A percentile compares a stretch with the other conserved stretches of the same genome.
Evolutionary conservation across 2,888 invertebrate genomes (phyloP).

Genomic region (Horisme vitalbata): DNA sequence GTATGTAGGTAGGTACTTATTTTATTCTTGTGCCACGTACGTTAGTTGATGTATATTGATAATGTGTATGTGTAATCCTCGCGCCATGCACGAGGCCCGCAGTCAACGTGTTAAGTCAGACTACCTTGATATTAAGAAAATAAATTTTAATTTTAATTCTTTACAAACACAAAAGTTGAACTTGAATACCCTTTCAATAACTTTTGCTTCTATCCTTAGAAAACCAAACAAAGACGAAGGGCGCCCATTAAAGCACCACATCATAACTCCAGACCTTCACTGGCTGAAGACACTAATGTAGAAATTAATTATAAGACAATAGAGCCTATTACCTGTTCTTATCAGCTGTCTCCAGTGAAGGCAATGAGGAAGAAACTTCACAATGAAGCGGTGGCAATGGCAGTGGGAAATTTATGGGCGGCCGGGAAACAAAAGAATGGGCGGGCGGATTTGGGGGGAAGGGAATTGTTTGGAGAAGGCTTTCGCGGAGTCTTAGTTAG

Average conservation of each 20-base stretch:
- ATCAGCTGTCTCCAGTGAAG: constrained; percentile 51
- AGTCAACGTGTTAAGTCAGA: too few relatives aligned
- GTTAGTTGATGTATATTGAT: too few relatives aligned
- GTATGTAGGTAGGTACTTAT: too few relatives aligned
- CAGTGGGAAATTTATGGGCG: constrained; percentile 58
- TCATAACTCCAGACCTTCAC: constrained; percentile 38
- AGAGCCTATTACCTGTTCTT: constrained; percentile 55
- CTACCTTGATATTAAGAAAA: too few relatives aligned
- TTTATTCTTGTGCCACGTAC: too few relatives aligned
- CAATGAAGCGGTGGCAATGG: constrained; percentile 46
- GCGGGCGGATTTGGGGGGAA: constrained; percentile 6
- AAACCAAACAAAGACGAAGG: constrained; percentile 35
- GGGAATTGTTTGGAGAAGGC: constrained; percentile 8
- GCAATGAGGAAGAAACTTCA: constrained; percentile 45
- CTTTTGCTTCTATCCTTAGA: constrained; percentile 25
- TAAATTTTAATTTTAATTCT: too few relatives aligned
- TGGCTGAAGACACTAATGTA: constrained; percentile 65
- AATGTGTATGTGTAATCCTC: too few relatives aligned
- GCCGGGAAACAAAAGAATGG: constrained; percentile 48
- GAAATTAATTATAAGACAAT: constrained; percentile 75
- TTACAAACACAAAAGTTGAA: too few relatives aligned
- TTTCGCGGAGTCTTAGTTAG: too few relatives aligned
- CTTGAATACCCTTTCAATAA: too few relatives aligned
- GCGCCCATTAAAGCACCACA: constrained; percentile 39
- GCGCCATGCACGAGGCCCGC: too few relatives aligned